These are phyloP conservation scores for Anaspis maculata DNA, from an alignment of 2,888 invertebrate genomes.

Conservation along the genomic window DNA sequence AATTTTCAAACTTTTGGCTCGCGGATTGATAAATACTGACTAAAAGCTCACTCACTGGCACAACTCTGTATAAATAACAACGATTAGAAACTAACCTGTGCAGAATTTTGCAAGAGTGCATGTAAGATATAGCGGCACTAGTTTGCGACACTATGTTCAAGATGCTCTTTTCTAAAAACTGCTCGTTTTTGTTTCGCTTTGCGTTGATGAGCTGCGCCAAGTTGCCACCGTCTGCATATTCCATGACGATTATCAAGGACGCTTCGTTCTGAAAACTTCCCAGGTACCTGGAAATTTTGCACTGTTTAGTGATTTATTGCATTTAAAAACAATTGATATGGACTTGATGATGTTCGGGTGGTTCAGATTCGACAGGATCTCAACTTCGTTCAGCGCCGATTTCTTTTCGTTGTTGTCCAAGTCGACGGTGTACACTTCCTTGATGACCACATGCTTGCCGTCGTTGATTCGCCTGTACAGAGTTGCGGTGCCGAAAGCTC, in stretches of 20 bases:
- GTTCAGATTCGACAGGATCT: constrained; percentile 59
- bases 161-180: constrained; percentile 55
- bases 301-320: too few relatives aligned
- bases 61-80: too few relatives aligned
- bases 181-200: constrained; percentile 36
- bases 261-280: constrained; percentile 68
- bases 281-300: constrained; percentile 48
- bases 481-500: constrained; percentile 64
- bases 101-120: constrained; percentile 60
- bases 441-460: constrained; percentile 58
- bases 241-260: constrained; percentile 67
- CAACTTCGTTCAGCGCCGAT: constrained; percentile 61
- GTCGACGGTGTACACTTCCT: constrained; percentile 64
- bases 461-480: constrained; percentile 56
- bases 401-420: constrained; percentile 57
- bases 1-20: too few relatives aligned
- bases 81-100: constrained; percentile 46
- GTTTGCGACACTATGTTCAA: constrained; percentile 59
- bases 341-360: constrained; percentile 65
- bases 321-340: neutral
- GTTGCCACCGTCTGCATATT: constrained; percentile 69
- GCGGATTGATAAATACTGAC: too few relatives aligned
- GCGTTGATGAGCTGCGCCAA: constrained; percentile 55
- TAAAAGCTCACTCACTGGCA: too few relatives aligned
- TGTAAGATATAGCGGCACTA: constrained; percentile 58